These are phyloP conservation scores for Ditylenchus dipsaci DNA, from an alignment of 1,140 invertebrate species.

Conservation along the genomic window DNA sequence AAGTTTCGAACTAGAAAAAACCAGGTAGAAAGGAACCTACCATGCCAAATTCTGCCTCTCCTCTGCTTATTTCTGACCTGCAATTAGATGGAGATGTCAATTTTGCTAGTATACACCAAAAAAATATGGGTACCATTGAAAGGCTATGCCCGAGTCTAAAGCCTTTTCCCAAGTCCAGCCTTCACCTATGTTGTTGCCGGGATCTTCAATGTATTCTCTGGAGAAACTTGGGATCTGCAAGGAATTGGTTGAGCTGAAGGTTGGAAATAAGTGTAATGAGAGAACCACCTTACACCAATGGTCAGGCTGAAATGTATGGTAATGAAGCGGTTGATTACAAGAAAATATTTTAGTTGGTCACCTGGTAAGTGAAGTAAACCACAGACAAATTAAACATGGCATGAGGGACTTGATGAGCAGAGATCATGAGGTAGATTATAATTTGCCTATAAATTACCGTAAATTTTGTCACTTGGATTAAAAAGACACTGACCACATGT, in stretches of 20 bases:
- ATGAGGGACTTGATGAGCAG: constrained; percentile 44
- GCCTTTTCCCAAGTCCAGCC: constrained; percentile 55
- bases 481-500: constrained; percentile 14
- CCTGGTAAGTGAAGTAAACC: constrained; percentile 47
- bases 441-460: constrained; percentile 22
- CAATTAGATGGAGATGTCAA: constrained; percentile 3
- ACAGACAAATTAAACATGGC: constrained; percentile 47
- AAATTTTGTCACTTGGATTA: not conserved
- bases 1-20: constrained; percentile 32
- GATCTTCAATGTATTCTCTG: constrained; percentile 40
- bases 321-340: too few species aligned
- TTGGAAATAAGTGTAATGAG: not conserved
- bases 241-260: too few species aligned
- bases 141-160: constrained; percentile 48
- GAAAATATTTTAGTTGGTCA: too few species aligned
- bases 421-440: constrained; percentile 45
- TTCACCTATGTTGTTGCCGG: constrained; percentile 31
- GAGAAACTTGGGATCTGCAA: constrained; percentile 49
- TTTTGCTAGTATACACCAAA: not conserved
- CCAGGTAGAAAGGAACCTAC: too few species aligned
- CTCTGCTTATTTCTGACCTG: constrained; percentile 35
- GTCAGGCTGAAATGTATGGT: constrained; percentile 36
- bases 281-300: constrained; percentile 54
- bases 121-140: constrained; percentile 28
- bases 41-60: not conserved